phyloP scores from a whole-genome alignment of 2,113 vertebrate genomes.

The Rhinolophus sinicus region DNA sequence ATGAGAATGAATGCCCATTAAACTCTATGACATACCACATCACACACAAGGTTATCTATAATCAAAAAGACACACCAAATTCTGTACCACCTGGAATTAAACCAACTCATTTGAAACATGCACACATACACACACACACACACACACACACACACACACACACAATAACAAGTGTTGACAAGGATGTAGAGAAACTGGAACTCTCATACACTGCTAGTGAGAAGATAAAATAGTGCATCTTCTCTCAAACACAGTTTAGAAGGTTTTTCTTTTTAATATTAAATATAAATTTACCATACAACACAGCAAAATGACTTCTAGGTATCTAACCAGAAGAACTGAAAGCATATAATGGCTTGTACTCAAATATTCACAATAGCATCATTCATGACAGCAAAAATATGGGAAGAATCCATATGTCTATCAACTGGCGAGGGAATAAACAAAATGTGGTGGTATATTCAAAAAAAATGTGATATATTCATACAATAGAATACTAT shows the following conservation, averaged over 20 bases:
- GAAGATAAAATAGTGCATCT: neutral
- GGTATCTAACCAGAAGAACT: constrained; percentile 19
- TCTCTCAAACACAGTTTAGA: constrained; percentile 30
- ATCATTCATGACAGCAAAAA: neutral
- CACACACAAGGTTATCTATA: neutral
- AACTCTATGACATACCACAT: neutral
- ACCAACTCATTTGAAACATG: too few relatives aligned
- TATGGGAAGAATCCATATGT: neutral
- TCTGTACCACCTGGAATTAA: too few relatives aligned
- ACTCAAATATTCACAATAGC: neutral
- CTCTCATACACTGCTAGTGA: neutral
- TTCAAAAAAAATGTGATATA: neutral
- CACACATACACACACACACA: neutral
- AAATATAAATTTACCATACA: neutral
- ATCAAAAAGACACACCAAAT: neutral
- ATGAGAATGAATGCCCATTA: neutral
- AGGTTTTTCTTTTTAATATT: neutral
- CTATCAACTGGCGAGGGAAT: neutral
- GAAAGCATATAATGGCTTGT: neutral
- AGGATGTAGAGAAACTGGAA: neutral
- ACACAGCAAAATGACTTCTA: constrained; percentile 6
- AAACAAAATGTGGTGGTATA: neutral
- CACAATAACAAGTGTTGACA: neutral
- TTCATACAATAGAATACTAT: neutral
- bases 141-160: neutral